These are phyloP conservation scores for Phyllostomus hastatus DNA, from an alignment of 2,113 vertebrate genomes.

Conservation along the genomic window DNA sequence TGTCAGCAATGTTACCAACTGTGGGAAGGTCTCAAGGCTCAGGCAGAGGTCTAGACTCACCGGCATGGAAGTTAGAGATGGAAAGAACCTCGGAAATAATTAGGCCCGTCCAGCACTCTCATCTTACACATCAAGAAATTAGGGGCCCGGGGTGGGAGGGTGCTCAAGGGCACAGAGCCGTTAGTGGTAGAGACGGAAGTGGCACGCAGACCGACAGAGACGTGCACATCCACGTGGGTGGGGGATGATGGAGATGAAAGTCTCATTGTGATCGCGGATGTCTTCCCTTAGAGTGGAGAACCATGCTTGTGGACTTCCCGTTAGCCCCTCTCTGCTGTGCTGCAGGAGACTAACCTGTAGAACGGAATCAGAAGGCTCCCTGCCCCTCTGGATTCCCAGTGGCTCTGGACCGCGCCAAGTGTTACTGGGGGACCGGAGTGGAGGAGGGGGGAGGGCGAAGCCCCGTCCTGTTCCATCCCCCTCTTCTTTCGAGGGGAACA, in stretches of 20 bases:
- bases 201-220: accelerated
- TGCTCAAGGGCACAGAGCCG: background rate
- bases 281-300: background rate
- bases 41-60: background rate
- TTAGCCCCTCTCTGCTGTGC: background rate
- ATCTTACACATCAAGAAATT: background rate
- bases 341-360: background rate
- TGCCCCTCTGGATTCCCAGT: background rate
- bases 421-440: background rate
- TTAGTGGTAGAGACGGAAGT: background rate
- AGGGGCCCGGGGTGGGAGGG: background rate
- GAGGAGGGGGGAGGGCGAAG: background rate
- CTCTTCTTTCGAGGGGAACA: background rate
- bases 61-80: background rate
- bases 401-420: background rate
- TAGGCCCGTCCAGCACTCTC: background rate
- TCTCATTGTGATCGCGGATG: accelerated
- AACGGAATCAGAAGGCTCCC: background rate
- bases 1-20: accelerated
- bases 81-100: background rate
- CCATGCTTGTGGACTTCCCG: accelerated
- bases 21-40: background rate
- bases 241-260: background rate
- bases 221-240: accelerated
- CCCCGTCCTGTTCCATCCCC: accelerated